A percentile compares a stretch with the other conserved stretches of the same genome.
Conservation (phyloP, 2,113 vertebrate genomes). For the Psophia crepitans region DNA sequence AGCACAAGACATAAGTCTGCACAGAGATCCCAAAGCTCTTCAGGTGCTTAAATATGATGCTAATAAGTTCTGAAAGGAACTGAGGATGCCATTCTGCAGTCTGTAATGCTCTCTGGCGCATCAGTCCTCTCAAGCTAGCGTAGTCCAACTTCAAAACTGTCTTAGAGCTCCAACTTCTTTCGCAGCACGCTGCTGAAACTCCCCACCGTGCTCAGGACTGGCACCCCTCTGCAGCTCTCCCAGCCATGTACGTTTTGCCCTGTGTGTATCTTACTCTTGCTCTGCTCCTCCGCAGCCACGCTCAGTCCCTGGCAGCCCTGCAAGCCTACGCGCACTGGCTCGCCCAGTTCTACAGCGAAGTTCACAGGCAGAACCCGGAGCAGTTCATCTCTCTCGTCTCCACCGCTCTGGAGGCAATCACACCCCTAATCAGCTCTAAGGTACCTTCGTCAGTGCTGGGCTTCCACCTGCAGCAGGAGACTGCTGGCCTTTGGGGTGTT, state of each 20-base stretch:
- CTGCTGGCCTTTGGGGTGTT: not conserved
- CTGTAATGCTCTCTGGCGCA: not conserved
- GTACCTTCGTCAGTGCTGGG: slow-evolving; percentile 63
- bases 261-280: not conserved
- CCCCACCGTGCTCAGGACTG: not conserved
- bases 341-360: slow-evolving; percentile 93
- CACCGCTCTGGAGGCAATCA: slow-evolving; percentile 88
- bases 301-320: slow-evolving; percentile 93
- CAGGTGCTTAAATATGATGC: not conserved
- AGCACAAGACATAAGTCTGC: not conserved
- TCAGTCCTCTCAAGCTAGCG: not conserved
- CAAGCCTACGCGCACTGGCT: slow-evolving; percentile 97
- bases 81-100: not conserved
- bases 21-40: not conserved
- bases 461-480: not conserved
- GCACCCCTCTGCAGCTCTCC: not conserved
- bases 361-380: slow-evolving; percentile 88
- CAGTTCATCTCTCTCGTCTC: slow-evolving; percentile 92
- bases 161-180: not conserved
- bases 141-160: not conserved
- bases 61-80: not conserved
- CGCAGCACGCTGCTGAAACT: fast-evolving
- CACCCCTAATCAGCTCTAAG: slow-evolving; percentile 93
- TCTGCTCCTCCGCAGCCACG: slow-evolving; percentile 78
- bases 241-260: no score